Evolutionary conservation across 2,888 invertebrate species (phyloP).

Genomic region (Tromatobia lineatoria): DNA sequence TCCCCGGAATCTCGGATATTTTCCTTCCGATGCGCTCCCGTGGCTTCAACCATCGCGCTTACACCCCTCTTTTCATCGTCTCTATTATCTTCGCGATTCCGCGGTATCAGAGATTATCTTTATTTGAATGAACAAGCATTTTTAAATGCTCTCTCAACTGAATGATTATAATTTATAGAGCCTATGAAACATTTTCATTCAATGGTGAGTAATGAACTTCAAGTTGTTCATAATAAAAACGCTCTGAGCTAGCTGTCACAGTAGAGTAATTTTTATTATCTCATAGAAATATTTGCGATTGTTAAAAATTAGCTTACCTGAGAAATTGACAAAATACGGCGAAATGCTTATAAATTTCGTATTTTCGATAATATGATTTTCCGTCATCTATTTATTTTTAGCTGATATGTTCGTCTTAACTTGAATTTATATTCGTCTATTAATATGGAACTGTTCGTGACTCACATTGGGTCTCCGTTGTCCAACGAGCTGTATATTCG

Average conservation of each 20-base stretch:
- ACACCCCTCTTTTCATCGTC: conserved; percentile 85
- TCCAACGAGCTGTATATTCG: not conserved
- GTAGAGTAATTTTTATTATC: too few relatives aligned
- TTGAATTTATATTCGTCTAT: not conserved
- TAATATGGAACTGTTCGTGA: not conserved
- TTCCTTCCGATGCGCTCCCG: conserved; percentile 87
- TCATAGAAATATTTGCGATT: too few relatives aligned
- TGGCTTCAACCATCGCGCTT: conserved; percentile 80
- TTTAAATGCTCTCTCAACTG: too few relatives aligned
- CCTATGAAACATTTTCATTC: too few relatives aligned
- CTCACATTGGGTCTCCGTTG: not conserved
- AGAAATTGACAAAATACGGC: too few relatives aligned
- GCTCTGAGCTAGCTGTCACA: too few relatives aligned
- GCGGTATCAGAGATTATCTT: not conserved
- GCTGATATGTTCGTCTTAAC: not conserved
- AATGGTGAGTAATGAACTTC: too few relatives aligned
- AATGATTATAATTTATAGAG: too few relatives aligned
- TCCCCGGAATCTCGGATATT: conserved; percentile 85
- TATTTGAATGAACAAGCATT: not conserved
- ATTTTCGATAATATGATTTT: too few relatives aligned
- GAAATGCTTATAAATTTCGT: not conserved
- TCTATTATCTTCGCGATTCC: conserved; percentile 60
- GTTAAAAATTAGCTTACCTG: too few relatives aligned
- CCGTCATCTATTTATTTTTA: not conserved
- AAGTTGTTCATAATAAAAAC: too few relatives aligned